Base-by-base conservation (phyloP, 2,797 vertebrate species). In the Hydrocynus forskahlii region DNA sequence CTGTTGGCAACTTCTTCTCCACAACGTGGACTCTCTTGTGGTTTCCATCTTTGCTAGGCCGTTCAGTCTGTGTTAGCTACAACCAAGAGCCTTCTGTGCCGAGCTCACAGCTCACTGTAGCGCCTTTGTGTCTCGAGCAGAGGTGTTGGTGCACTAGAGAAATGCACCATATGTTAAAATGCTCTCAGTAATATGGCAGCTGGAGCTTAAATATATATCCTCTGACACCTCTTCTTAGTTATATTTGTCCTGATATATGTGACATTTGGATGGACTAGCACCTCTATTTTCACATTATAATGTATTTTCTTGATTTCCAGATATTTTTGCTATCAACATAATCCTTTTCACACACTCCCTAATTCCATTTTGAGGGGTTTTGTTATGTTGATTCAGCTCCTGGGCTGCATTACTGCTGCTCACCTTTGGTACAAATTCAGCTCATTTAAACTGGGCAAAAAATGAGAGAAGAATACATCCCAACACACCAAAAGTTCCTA, bases 141-240 rank as follows among this genome's bases (percentile, higher is more conserved):
- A 72, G 50, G 50, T 72, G 25, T 55, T 35, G 25, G 50, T 55
- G 55, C 45, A 55, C 50, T 50, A 72, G 29, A 55, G 70, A 19
- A 35, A 29, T 38, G 3, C 0, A 12, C 25, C 70, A 55, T 55
- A 45, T 38, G 50, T 16, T 55, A 38, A 72, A 55, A 55, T 19
- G 29, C 50, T 72, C 50, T 38, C 25, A 72, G 12, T 21, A 71
- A 71, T 17, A 7, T 7, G 16, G 17, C 23, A 17, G 16, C 69
- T 35, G 50, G 14, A 72, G 25, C 69, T 35, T 16, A 17, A 4
- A 19, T 38, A n/a, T 19, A 12, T 55, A 29, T 35, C 8, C 2
- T n/a, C 38, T 19, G 63, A 43, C 35, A 66, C 23, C 25, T 29
- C 57, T 9, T 9, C 5, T 19, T 4, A 21, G 19, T 55, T 57